Evolutionary conservation across 2,888 invertebrate genomes (phyloP).

Genomic region (Malacosoma neustria): DNA sequence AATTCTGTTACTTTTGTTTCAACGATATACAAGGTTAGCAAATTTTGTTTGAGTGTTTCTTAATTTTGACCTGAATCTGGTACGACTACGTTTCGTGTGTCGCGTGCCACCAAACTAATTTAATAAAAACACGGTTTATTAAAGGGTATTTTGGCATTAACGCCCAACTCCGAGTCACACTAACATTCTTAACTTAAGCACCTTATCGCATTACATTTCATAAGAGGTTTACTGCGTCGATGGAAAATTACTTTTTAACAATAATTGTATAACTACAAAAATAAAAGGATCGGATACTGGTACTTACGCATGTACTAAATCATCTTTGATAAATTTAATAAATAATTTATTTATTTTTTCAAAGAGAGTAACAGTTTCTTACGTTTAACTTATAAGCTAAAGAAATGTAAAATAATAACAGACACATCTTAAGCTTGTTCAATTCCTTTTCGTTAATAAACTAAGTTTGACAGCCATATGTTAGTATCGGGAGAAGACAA

Average conservation of each 20-base stretch:
- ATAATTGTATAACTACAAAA: not conserved
- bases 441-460: too few relatives aligned
- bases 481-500: too few relatives aligned
- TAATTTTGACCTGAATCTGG: conserved; percentile 48
- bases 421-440: too few relatives aligned
- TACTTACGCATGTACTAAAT: too few relatives aligned
- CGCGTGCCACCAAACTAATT: conserved; percentile 64
- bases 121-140: conserved; percentile 65
- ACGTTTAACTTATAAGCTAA: too few relatives aligned
- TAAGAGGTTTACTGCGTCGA: conserved; percentile 16
- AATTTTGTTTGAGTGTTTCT: not conserved
- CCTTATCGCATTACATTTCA: conserved; percentile 35
- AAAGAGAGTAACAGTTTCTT: too few relatives aligned
- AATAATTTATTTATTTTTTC: too few relatives aligned
- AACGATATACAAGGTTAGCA: not conserved
- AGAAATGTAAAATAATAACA: too few relatives aligned
- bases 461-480: too few relatives aligned
- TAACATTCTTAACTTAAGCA: conserved; percentile 37
- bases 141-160: conserved; percentile 61
- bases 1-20: not conserved
- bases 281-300: too few relatives aligned
- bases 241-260: not conserved
- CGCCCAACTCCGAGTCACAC: conserved; percentile 36
- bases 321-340: too few relatives aligned
- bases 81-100: conserved; percentile 46